Evolutionary conservation across 2,888 invertebrate genomes (phyloP), one percentile per base, ranked within the genome.

Genomic region (Merodon equestris): DNA sequence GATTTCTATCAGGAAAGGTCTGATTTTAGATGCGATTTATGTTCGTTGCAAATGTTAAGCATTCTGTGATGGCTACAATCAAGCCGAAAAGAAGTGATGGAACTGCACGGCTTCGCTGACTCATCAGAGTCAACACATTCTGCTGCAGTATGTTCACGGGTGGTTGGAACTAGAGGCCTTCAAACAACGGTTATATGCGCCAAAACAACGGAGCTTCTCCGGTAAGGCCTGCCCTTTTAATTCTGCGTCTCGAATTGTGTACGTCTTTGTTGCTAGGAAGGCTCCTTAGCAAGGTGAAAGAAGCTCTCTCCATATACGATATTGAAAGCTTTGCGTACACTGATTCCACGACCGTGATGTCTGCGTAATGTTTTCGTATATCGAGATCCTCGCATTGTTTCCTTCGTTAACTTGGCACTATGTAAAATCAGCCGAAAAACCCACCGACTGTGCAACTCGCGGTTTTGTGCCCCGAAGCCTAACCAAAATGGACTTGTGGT

Each of bases 351-450:
- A 17, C 47, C 5, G 63, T 68, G 0, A 14, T 75, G 1, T 50
- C 50, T 10, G n/a, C n/a, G n/a, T n/a, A n/a, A n/a, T n/a, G n/a
- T n/a, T n/a, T 75, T 63, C 58, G 51, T 70, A 9, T 38, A 57
- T 5, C 63, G 63, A 14, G 51, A 63, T 19, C 75, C 68, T 12
- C 58, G 58, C 3, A n/a, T n/a, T n/a, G n/a, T n/a, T n/a, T n/a
- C n/a, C n/a, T n/a, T n/a, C n/a, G n/a, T n/a, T n/a, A n/a, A n/a
- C n/a, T n/a, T n/a, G n/a, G 18, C 51, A 9, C 15, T 57, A 45
- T 68, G 63, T n/a, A n/a, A 57, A 4, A 63, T 67, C 13, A 36
- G 36, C 5, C 5, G 36, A 36, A 5, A 36, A 36, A 36, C 5
- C 10, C 36, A 9, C 36, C 36, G 36, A 5, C 5, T 36, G 36